Evolutionary conservation across 2,797 vertebrate species (phyloP).

Genomic region (Ctenopoma kingsleyae): DNA sequence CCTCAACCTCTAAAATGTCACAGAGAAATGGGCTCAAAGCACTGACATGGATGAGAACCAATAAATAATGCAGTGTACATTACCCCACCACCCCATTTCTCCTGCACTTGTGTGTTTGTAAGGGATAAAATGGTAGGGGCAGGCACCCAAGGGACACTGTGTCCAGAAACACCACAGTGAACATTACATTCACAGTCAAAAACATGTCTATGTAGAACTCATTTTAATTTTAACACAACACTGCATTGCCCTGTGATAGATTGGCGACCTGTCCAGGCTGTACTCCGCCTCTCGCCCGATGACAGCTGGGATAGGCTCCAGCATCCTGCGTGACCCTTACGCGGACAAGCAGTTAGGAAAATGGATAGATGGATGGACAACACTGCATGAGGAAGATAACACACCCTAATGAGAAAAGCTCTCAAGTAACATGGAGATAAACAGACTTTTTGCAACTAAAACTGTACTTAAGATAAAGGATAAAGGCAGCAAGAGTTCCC

Average conservation of each 20-base stretch:
- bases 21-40: constrained; percentile 73
- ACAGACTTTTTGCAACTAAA: neutral
- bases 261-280: no score
- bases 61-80: constrained; percentile 81
- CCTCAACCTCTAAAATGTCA: constrained; percentile 79
- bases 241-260: neutral
- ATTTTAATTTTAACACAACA: constrained; percentile 21
- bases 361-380: neutral
- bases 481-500: constrained; percentile 13
- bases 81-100: constrained; percentile 37
- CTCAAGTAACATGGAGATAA: neutral
- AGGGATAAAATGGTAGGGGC: constrained; percentile 35
- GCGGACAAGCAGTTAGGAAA: no score
- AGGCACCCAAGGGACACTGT: constrained; percentile 24
- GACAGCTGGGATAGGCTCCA: no score
- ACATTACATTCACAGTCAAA: constrained; percentile 25
- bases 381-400: neutral
- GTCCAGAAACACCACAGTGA: constrained; percentile 23
- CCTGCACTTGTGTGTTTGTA: constrained; percentile 35
- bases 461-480: constrained; percentile 22
- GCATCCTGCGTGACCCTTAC: no score
- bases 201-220: neutral
- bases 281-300: no score
- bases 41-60: constrained; percentile 73
- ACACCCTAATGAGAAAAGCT: neutral